Evolutionary conservation across 2,797 vertebrate genomes (phyloP), one percentile per base, ranked within the genome.

Genomic region (Antennarius maculatus): DNA sequence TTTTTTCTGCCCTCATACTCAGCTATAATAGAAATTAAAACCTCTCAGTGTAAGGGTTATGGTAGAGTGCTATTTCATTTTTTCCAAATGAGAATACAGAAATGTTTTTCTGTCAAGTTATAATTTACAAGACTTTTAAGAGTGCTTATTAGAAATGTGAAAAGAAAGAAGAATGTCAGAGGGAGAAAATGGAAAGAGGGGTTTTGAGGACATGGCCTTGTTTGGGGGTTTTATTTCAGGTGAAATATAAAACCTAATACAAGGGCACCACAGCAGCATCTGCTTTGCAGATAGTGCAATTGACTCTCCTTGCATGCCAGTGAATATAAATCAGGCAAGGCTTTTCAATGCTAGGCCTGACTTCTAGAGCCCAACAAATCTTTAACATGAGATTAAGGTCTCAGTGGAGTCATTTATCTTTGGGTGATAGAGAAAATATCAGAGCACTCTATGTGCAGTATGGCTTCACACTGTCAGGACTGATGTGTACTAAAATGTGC

Each of bases 301-400:
- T 83, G 94, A 88, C 92, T 88, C 84, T 71, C 77, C 72, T 71
- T 86, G 78, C 75, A 81, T 79, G 86, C 86, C 81, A 88, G 79
- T 69, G 72, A 81, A 84, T 81, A 89, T 93, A 92, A 91, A 92
- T 93, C 92, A 92, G 85, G 47, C 8, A 14, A 83, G 88, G 89
- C 88, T 89, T 88, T 86, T 90, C 90, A 90, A 87, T 88, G 83
- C 90, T 88, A 88, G 81, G 70, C 81, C 77, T 80, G 84, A 88
- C 86, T 90, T 86, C 77, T 83, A 85, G 80, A 88, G 85, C 85
- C 84, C 85, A 91, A 86, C 85, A 90, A 90, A 89, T 88, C 88
- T 89, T 89, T 87, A 90, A 86, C 88, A 89, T 87, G 80, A 86
- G 86, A 92, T 91, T 88, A 92, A 88, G 86, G 86, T 83, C 87